Conservation (phyloP, 2,797 vertebrate species). For the Corythornis leucogaster region DNA sequence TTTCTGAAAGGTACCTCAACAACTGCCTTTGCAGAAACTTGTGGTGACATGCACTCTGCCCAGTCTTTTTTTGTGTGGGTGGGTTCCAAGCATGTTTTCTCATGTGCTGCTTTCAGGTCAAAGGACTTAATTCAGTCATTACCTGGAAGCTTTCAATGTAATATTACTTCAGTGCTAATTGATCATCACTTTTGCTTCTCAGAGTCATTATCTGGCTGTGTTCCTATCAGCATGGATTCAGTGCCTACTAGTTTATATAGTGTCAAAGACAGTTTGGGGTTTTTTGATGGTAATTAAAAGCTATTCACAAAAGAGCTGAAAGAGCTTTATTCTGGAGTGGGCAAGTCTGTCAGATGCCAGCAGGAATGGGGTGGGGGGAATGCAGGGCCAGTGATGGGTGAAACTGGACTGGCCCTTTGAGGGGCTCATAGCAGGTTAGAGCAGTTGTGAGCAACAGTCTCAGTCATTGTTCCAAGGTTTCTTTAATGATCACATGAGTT, state of each 20-base stretch:
- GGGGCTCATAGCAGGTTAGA: not conserved
- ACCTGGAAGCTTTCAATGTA: not conserved
- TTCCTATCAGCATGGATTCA: conserved; percentile 14
- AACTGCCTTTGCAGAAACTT: not conserved
- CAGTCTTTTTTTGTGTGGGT: not conserved
- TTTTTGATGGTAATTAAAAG: not conserved
- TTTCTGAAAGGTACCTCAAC: not conserved
- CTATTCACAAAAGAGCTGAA: not conserved
- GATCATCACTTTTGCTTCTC: conserved; percentile 4
- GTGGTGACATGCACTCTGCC: not conserved
- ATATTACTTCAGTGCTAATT: not conserved
- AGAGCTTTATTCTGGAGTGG: not conserved
- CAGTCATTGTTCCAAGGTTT: not conserved
- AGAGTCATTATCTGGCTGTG: not conserved
- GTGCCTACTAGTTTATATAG: not conserved
- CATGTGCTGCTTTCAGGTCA: not conserved
- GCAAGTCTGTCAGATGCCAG: not conserved
- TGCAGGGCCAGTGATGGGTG: not conserved
- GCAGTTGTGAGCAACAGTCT: not conserved
- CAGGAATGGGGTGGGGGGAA: accelerated
- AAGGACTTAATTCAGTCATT: not conserved
- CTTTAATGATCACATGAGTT: not conserved
- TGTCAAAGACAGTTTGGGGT: not conserved
- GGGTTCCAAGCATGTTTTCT: not conserved
- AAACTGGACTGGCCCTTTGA: not conserved